Conservation (phyloP, 2,797 vertebrate genomes). For the Corythornis leucogaster region DNA sequence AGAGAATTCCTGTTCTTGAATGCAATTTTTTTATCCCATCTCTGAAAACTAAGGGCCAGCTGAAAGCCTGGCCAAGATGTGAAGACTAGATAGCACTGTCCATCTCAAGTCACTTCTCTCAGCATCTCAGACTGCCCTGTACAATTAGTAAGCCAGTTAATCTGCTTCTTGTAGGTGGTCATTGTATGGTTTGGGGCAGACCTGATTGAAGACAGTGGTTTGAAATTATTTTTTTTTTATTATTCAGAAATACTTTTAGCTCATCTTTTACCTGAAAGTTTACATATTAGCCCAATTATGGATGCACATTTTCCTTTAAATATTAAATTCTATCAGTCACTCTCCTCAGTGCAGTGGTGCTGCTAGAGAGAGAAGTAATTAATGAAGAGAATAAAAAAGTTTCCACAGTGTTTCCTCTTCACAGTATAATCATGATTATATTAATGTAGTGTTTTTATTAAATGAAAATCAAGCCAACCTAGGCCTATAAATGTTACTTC, state of each 20-base stretch:
- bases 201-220: neutral
- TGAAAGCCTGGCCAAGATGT: neutral
- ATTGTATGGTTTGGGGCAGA: neutral
- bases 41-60: neutral
- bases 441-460: constrained; percentile 53
- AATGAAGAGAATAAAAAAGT: constrained; percentile 22
- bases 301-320: neutral
- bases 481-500: constrained; percentile 21
- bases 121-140: neutral
- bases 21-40: neutral
- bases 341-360: neutral
- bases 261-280: neutral
- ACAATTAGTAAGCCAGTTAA: neutral
- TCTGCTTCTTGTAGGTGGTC: neutral
- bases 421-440: constrained; percentile 45
- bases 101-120: neutral
- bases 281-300: neutral
- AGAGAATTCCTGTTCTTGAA: neutral
- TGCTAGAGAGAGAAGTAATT: constrained; percentile 32
- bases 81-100: neutral
- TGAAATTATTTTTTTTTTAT: neutral
- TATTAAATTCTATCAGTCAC: constrained; percentile 3
- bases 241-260: neutral
- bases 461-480: constrained; percentile 47
- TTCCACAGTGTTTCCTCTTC: constrained; percentile 41